Percentiles rank a stretch among this genome's conserved stretches.
phyloP scores from a whole-genome alignment of 2,797 vertebrate genomes.

The Fringilla coelebs region DNA sequence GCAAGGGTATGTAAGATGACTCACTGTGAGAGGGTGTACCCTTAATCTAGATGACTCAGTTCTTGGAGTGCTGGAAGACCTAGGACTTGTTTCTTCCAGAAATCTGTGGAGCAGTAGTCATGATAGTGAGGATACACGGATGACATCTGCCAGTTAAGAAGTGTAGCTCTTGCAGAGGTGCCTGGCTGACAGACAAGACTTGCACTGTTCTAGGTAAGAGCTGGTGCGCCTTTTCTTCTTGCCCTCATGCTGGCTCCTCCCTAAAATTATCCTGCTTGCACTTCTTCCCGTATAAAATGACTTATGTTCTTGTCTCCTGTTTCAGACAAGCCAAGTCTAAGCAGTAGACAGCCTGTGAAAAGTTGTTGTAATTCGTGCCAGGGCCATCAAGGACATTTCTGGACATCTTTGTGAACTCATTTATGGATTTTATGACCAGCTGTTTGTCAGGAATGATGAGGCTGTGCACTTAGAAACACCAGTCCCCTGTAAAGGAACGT shows the following conservation, averaged over 20 bases:
- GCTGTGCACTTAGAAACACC: background rate
- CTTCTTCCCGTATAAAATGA: background rate
- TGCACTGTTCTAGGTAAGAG: background rate
- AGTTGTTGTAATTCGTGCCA: background rate
- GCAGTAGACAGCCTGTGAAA: background rate
- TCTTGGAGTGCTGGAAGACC: background rate
- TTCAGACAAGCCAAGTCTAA: background rate
- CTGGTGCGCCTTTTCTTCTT: background rate
- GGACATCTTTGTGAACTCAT: background rate
- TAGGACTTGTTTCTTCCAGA: background rate
- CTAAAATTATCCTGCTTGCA: background rate
- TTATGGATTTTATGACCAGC: background rate
- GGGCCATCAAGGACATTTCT: background rate
- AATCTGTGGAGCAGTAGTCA: background rate
- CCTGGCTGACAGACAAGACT: rapidly evolving
- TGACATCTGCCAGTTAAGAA: background rate
- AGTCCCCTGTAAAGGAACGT: background rate
- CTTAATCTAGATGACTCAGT: background rate
- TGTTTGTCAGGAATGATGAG: background rate
- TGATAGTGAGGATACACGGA: background rate
- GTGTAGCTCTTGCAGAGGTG: background rate
- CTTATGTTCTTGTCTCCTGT: background rate
- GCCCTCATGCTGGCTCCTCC: background rate
- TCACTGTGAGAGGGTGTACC: background rate
- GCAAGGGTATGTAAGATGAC: background rate